Base-by-base conservation (phyloP, 2,113 vertebrate genomes). In the Chrysemys picta region DNA sequence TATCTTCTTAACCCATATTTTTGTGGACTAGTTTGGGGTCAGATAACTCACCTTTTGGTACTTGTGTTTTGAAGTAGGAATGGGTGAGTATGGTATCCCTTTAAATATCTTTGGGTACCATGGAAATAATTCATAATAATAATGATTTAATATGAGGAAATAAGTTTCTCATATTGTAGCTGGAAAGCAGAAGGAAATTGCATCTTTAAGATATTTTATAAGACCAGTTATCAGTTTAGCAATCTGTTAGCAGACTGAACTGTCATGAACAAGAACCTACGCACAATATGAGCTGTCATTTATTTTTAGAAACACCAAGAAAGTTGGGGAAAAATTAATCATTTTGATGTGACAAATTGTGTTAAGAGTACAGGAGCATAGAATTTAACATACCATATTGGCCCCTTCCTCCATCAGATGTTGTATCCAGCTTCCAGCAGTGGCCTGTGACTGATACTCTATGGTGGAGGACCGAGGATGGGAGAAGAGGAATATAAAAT, bases 211-310 rank as follows among this genome's bases (percentile, higher is more conserved):
- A 69, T 97, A 91, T 97, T 97, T 98, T 93, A 97, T 98, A 97
- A 98, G 96, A 96, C 14, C 75, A 93, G 95, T 96, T 97, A 97
- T 86, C 95, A 97, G 96, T 97, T 97, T 96, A 98, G 85, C 97
- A 98, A 97, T 98, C 97, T 98, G 97, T 94, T 98, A 96, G 65
- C 97, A 97, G 97, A 97, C 94, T 78, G 84, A 95, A 95, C 95
- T 98, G 96, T 95, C 97, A 97, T 95, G 95, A 97, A 59, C 78
- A 96, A 93, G 93, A 98, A 86, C 97, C 97, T 94, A 98, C 94
- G 89, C 97, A 97, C 98, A 98, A 87, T 97, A 97, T 97, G 97
- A 98, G 87, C 93, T 94, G 96, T 95, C 88, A 5, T 93, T 96
- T 98, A 97, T 97, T 98, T 98, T 97, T 94, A 97, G 94, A 92